Conservation (phyloP, 2,797 vertebrate species). For the Manis javanica region DNA sequence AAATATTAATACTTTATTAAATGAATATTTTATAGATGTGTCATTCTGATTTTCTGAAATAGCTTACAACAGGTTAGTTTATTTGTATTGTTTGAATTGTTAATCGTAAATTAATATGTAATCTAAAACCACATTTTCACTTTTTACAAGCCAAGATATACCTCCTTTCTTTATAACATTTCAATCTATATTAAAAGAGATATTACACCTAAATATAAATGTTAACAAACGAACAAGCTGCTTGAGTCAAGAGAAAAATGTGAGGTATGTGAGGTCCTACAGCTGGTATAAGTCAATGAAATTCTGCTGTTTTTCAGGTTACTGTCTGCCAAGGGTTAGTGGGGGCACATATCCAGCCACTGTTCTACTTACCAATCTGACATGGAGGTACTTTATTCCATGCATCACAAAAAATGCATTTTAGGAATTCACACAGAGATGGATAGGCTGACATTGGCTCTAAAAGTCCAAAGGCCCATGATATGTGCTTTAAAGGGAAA, state of each 20-base stretch:
- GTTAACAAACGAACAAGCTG: not conserved
- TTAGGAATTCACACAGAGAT: not conserved
- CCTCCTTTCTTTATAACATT: not conserved
- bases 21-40: not conserved
- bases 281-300: not conserved
- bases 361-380: not conserved
- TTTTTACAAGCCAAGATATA: not conserved
- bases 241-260: not conserved
- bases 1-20: not conserved
- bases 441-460: rapidly evolving
- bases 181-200: not conserved
- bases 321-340: not conserved
- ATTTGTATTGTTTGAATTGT: not conserved
- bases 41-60: not conserved
- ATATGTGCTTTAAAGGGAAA: not conserved
- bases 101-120: not conserved
- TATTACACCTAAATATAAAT: not conserved
- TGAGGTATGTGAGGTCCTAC: not conserved
- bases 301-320: not conserved
- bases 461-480: not conserved
- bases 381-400: not conserved
- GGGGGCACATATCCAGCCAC: not conserved
- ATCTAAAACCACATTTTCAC: not conserved
- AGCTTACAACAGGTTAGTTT: not conserved
- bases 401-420: not conserved